These are phyloP conservation scores for Naso thynnoides DNA, from an alignment of 2,797 vertebrate genomes.

Conservation along the genomic window DNA sequence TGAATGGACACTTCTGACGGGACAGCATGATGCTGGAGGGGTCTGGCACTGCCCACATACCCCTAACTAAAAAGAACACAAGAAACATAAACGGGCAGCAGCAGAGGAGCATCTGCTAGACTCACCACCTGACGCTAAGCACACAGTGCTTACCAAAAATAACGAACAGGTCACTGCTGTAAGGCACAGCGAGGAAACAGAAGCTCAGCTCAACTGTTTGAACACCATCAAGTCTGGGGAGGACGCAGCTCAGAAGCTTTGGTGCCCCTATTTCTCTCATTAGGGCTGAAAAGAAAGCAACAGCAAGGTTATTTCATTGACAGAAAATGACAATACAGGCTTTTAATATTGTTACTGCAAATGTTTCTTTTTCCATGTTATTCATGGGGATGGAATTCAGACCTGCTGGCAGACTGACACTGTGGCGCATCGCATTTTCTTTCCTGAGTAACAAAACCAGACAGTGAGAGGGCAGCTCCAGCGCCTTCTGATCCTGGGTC, in stretches of 20 bases:
- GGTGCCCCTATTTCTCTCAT: conserved; percentile 69
- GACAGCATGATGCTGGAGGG: conserved; percentile 66
- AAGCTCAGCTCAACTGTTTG: conserved; percentile 16
- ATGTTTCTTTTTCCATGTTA: not conserved
- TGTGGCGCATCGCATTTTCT: conserved; percentile 78
- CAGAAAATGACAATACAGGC: not conserved
- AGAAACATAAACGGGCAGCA: not conserved
- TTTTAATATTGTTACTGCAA: not conserved
- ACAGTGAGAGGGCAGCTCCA: conserved; percentile 55
- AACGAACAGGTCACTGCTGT: conserved; percentile 54
- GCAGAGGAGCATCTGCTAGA: not conserved
- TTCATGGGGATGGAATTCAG: conserved; percentile 15
- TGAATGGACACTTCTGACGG: conserved; percentile 45
- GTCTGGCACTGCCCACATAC: conserved; percentile 77
- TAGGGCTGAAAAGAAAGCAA: conserved; percentile 68
- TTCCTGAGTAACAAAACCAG: conserved; percentile 82
- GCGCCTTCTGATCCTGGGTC: conserved; percentile 35
- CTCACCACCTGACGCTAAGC: not conserved
- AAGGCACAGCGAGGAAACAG: conserved; percentile 78
- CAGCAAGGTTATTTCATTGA: not conserved
- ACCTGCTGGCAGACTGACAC: conserved; percentile 78
- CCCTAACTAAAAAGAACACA: conserved; percentile 68
- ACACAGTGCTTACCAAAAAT: conserved; percentile 69
- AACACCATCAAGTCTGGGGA: conserved; percentile 17
- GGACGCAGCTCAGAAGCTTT: conserved; percentile 48